Evolutionary conservation across 2,113 vertebrate genomes (phyloP), one percentile per base, ranked within the genome.

Genomic region (Sapajus apella): DNA sequence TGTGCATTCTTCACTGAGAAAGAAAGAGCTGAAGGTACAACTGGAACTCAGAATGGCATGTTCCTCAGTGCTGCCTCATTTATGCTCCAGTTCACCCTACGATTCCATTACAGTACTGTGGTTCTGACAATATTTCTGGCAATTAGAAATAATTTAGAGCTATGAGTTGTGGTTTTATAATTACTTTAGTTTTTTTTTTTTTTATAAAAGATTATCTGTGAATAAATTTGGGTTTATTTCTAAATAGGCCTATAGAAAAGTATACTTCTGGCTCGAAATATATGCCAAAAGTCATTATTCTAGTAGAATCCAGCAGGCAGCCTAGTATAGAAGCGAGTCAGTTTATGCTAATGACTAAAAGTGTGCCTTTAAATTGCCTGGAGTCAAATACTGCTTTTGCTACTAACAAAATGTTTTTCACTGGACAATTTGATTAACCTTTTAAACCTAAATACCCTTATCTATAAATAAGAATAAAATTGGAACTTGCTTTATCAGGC

Each of bases 191-290:
- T 37, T 37, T 37, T 37, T 20, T 90, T 81, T 70, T 6, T 52
- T 52, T 52, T 17, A 17, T 1, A 17, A 76, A 94, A 47, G 37
- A 17, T 68, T 90, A 83, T 58, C 45, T 97, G 40, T 83, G 68
- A 92, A 82, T 75, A 89, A 77, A 86, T 82, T 91, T 52, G 7
- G 9, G 6, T 61, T 91, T 96, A 58, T 89, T 93, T 93, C 66
- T 68, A 86, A 96, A 32, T 23, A 23, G 25, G 17, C 3, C n/a
- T 37, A 50, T 56, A 93, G 37, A 55, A 92, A 91, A 18, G 13
- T 50, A 1, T 75, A 83, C 10, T 91, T 5, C 6, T 93, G 73
- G 27, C 18, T 89, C 45, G 25, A 86, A 97, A 96, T 77, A 76
- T 35, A 73, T 27, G 52, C 30, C 82, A 84, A 56, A 90, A 81